Evolutionary conservation across 1,140 invertebrate species (phyloP).

Genomic region (Solen grandis): DNA sequence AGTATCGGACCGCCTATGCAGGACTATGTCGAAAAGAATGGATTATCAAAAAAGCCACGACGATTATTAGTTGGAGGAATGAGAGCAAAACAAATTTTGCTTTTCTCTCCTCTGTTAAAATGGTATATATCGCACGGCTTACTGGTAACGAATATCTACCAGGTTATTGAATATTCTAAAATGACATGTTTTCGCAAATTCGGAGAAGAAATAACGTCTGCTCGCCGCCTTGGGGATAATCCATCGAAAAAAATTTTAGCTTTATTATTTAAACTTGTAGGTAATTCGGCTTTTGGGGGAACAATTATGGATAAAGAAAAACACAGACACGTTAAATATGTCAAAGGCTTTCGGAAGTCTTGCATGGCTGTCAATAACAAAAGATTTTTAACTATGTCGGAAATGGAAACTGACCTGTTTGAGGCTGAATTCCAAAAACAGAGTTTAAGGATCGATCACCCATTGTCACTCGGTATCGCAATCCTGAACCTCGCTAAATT

Average conservation of each 20-base stretch:
- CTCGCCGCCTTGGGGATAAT: neutral
- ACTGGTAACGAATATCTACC: neutral
- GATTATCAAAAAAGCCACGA: neutral
- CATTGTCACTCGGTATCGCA: neutral
- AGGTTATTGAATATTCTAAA: neutral
- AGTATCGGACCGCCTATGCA: neutral
- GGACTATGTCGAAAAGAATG: neutral
- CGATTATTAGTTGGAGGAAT: neutral
- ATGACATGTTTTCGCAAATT: neutral
- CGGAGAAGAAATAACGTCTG: neutral
- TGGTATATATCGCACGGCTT: neutral
- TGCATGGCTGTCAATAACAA: neutral
- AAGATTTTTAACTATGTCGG: too few species aligned
- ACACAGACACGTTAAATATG: neutral
- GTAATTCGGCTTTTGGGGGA: neutral
- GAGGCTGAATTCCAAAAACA: neutral
- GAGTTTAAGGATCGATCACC: neutral
- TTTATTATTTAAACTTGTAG: neutral
- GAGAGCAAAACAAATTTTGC: neutral
- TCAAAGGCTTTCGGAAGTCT: neutral
- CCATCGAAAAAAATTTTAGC: neutral
- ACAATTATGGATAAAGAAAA: neutral
- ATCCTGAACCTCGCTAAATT: neutral
- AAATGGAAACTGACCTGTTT: too few species aligned
- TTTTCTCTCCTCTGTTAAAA: neutral